Evolutionary conservation across 1,140 invertebrate genomes (phyloP), one percentile per base, ranked within the genome.

Genomic region (Cotesia chilonis): DNA sequence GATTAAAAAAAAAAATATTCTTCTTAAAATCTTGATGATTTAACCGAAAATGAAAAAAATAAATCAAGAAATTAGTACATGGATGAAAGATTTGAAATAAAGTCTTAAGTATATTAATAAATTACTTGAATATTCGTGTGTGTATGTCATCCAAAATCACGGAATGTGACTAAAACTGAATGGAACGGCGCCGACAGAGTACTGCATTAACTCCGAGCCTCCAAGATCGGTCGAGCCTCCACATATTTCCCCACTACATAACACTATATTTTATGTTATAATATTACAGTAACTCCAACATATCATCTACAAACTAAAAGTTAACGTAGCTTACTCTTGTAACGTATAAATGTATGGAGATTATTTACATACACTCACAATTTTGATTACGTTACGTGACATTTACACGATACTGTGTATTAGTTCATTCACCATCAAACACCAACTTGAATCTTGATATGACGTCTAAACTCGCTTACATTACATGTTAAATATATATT

Each of bases 201-300:
- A 59, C 51, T 65, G 37, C 63, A 72, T 59, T 72, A 64, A 38
- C 70, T 37, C 47, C 70, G 55, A 72, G 64, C 38, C 35, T 54
- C 52, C 41, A 36, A 14, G 14, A 55, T 14, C 54, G 66, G 66
- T 66, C 70, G 70, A 67, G 70, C 70, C 70, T 72, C 70, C 64
- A 67, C 63, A 51, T 28, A 36, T 55, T 57, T 64, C 68, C 70
- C 70, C 41, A 47, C 41, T 7, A 47, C 41, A 4, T 47, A 2
- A 72, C 70, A 37, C 61, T 35, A 52, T 54, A 28, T 57, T 28
- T 6, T 54, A 51, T 54, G 36, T 74, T 61, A 74, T 66, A 35
- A 74, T 66, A 35, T 28, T 9, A 59, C 57, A 20, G 17, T 28
- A 47, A 47, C 41, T 28, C 28, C 28, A 28, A 28, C 3, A 28